Evolutionary conservation across 2,888 invertebrate genomes (phyloP), one percentile per base, ranked within the genome.

Genomic region (Agrilus mali): DNA sequence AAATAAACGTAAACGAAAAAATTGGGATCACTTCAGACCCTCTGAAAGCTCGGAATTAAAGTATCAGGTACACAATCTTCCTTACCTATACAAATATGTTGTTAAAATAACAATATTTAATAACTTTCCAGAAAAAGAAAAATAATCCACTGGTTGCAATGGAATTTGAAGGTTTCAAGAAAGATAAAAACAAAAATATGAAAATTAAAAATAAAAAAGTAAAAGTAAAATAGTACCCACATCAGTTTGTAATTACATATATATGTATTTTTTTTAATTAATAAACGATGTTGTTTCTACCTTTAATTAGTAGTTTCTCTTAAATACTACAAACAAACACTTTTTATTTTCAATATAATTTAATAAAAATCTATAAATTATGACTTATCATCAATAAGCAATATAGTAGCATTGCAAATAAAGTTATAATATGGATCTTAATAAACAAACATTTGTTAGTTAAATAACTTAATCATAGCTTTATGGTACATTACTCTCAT

Each of bases 111-210:
- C 22, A 31, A n/a, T 41, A 22, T 22, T 33, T 22, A 35, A 14
- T 36, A 41, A 38, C 33, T 44, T 66, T 68, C 7, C 67, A 82
- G 80, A 78, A 77, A 10, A 72, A 77, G 36, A 75, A 75, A 57
- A 76, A 68, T 43, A 80, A 84, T 63, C 83, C 83, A 0, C 64
- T 85, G 46, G 68, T 74, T 50, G 80, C 78, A 57, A 76, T 84
- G 65, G 70, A 79, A 53, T 74, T 78, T 56, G 73, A 73, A 50
- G 74, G 70, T 40, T 63, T 73, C 40, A 71, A 70, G 51, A 75
- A 72, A 54, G 69, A 67, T 50, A 64, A 60, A 47, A 63, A 57
- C 46, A 59, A 54, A 4, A 10, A 27, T 27, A 27, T 10, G 27
- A 27, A 7, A 10, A 27, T 8, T 27, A 27, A 27, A 27, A 15